phyloP scores from a whole-genome alignment of 2,113 vertebrate genomes.

The Pogonocichla stellata region DNA sequence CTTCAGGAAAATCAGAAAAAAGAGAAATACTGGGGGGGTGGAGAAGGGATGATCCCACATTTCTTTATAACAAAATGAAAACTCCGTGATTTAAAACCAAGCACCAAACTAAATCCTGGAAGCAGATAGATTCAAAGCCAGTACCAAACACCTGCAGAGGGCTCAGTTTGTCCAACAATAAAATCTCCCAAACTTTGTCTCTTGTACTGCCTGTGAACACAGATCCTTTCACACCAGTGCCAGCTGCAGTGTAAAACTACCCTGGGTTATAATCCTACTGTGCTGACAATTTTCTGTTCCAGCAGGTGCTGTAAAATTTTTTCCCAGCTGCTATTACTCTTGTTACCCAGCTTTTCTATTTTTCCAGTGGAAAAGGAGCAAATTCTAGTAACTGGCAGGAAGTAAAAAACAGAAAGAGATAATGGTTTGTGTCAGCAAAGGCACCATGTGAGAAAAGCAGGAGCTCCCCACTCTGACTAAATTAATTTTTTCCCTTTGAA shows the following conservation, averaged over 20 bases:
- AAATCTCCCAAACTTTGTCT: not conserved
- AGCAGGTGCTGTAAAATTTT: not conserved
- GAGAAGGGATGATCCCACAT: too few relatives aligned
- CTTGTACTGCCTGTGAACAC: not conserved
- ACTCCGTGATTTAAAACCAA: not conserved
- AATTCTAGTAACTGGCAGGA: not conserved
- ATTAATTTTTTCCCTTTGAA: not conserved
- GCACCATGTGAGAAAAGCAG: not conserved
- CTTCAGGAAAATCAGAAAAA: not conserved
- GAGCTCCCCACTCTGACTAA: rapidly evolving
- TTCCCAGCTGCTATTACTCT: not conserved
- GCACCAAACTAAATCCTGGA: not conserved
- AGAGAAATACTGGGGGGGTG: rapidly evolving
- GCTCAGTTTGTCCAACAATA: not conserved
- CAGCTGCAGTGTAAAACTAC: constrained; percentile 38
- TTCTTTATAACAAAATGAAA: not conserved
- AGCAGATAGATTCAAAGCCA: not conserved
- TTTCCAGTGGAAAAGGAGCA: not conserved
- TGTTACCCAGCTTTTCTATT: not conserved
- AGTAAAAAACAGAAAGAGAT: not conserved
- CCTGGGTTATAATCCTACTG: not conserved
- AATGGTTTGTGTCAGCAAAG: not conserved
- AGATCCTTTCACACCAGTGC: not conserved
- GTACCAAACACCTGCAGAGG: not conserved
- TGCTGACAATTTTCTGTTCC: not conserved